Conservation (phyloP, 2,797 vertebrate species). For the Lagorchestes hirsutus region DNA sequence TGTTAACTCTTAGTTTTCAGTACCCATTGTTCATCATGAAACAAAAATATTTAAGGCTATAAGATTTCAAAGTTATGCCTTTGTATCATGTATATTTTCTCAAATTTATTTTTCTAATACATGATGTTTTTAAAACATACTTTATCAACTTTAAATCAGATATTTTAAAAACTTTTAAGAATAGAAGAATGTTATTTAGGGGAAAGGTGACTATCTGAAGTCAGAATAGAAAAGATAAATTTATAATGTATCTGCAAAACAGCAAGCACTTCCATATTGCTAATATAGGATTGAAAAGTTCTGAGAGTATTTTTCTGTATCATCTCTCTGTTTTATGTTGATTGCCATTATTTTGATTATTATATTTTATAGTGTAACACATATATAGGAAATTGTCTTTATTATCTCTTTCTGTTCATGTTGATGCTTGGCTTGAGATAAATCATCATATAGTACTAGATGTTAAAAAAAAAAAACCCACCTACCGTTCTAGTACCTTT, state of each 20-base stretch:
- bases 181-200: slow-evolving; percentile 39
- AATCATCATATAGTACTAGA: background rate
- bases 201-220: background rate
- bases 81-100: slow-evolving; percentile 40
- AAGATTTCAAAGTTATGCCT: background rate
- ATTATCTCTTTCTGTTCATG: slow-evolving; percentile 20
- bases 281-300: background rate
- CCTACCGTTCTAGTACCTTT: background rate
- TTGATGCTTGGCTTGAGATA: slow-evolving; percentile 27
- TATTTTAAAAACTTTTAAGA: background rate
- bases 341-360: background rate
- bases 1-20: slow-evolving; percentile 1
- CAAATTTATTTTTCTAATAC: background rate
- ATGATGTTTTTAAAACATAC: background rate
- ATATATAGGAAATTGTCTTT: background rate
- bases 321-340: background rate
- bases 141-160: background rate
- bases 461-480: background rate
- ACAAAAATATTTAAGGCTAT: background rate
- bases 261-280: background rate
- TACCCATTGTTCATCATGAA: slow-evolving; percentile 31
- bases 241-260: slow-evolving; percentile 24
- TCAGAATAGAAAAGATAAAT: slow-evolving; percentile 60
- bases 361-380: background rate
- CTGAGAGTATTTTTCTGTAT: background rate